Base-by-base conservation (phyloP, 2,797 vertebrate species). In the Gambusia yucatana region DNA sequence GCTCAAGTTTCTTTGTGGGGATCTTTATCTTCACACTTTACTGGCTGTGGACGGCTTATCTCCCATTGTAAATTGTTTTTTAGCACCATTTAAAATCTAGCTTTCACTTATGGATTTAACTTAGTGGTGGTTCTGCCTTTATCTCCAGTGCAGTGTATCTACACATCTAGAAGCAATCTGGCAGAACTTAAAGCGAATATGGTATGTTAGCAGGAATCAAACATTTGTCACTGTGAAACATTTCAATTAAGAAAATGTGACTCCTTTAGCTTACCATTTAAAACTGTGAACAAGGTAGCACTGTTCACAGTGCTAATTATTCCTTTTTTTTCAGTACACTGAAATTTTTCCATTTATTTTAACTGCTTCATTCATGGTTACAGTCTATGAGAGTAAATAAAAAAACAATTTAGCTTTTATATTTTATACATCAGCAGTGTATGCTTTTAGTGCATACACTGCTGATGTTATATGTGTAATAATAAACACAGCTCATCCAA, bases 21-120 rank as follows among this genome's bases (percentile, higher is more conserved):
- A 84, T 73, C 84, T 87, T 86, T 79, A 88, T 77, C 74, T 87
- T 89, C 79, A 90, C 84, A 81, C 91, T 91, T 85, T 90, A 87
- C 84, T 85, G 55, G 82, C 83, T 77, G 73, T 74, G 73, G 25
- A 57, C 73, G 36, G 83, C 82, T 91, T 90, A 91, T 93, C 88
- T 82, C 65, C 9, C 14, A 33, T 86, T 89, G 85, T 90, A 90
- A 92, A 93, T 92, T 81, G 88, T 83, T 57, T 85, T 85, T 88
- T 88, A 28, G 14, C 41, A 16, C 67, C 67, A 46, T 46, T 70
- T 70, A 84, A 82, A 90, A 91, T 82, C 88, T 79, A 75, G 55
- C 77, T 78, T 89, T 82, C 44, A 28, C 65, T 77, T 82, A 91
- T 93, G 83, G 89, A 89, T 89, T 84, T 78, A 70, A 22, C 30